phyloP scores from a whole-genome alignment of 1,140 invertebrate genomes.

The Choristoneura fumiferana region DNA sequence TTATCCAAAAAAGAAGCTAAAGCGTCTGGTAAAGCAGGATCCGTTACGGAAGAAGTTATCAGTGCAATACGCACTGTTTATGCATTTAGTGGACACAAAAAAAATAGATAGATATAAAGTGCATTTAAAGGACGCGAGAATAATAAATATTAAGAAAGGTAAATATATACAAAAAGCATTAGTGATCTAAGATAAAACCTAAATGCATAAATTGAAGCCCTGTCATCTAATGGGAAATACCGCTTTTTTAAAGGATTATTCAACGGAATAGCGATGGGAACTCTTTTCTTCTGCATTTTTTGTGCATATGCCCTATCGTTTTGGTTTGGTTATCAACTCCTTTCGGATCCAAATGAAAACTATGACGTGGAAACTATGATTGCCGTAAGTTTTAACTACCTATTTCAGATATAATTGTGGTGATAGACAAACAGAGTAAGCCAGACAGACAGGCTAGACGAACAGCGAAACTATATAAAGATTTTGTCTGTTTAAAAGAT shows the following conservation, averaged over 20 bases:
- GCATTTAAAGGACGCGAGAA: slow-evolving; percentile 81
- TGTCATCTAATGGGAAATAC: too few species aligned
- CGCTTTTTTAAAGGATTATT: slow-evolving; percentile 76
- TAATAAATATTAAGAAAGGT: slow-evolving; percentile 84
- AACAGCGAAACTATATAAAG: too few species aligned
- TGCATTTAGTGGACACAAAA: slow-evolving; percentile 89
- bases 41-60: slow-evolving; percentile 90
- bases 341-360: slow-evolving; percentile 79
- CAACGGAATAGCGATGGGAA: slow-evolving; percentile 83
- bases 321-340: slow-evolving; percentile 89
- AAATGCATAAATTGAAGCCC: too few species aligned
- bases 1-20: slow-evolving; percentile 81
- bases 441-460: too few species aligned
- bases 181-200: too few species aligned
- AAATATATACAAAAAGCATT: not conserved
- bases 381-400: slow-evolving; percentile 76
- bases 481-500: too few species aligned
- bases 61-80: slow-evolving; percentile 88
- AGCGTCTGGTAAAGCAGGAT: slow-evolving; percentile 86
- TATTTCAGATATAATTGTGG: too few species aligned
- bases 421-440: too few species aligned
- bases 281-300: slow-evolving; percentile 89
- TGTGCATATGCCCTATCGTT: slow-evolving; percentile 88
- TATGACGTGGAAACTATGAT: slow-evolving; percentile 84
- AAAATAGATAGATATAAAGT: slow-evolving; percentile 84